Percentiles rank a stretch among this genome's conserved stretches.
Conservation (phyloP, 1,140 invertebrate genomes). For the Melipona quadrifasciata region DNA sequence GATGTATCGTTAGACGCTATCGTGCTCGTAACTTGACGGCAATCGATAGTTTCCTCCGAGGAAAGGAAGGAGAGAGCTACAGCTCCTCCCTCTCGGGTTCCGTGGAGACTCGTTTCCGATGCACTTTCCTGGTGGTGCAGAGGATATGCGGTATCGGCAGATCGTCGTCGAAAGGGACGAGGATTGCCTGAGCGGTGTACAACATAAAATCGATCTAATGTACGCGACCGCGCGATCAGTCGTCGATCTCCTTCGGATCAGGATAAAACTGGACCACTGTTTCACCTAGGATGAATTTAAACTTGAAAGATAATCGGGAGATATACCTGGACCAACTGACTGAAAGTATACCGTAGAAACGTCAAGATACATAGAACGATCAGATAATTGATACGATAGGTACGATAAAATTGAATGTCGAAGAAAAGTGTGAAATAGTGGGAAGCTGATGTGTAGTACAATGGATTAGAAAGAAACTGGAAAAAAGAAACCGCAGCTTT, state of each 20-base stretch:
- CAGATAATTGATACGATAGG: neutral
- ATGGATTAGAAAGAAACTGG: too few species aligned
- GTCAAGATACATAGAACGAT: neutral
- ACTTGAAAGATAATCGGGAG: neutral
- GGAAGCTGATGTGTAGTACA: neutral
- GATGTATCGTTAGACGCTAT: constrained; percentile 36
- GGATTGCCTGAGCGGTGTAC: constrained; percentile 3
- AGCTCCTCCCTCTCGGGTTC: constrained; percentile 21
- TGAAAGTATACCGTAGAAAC: too few species aligned
- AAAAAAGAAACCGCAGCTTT: too few species aligned
- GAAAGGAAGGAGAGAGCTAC: neutral
- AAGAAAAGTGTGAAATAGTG: neutral
- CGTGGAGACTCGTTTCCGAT: constrained; percentile 17
- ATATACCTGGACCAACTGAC: neutral
- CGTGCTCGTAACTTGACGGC: constrained; percentile 28
- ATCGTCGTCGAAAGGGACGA: neutral
- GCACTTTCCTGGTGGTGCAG: constrained; percentile 31
- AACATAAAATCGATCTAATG: neutral
- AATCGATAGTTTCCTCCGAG: constrained; percentile 44
- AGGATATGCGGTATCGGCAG: constrained; percentile 32
- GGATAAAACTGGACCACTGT: neutral
- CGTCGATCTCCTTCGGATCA: neutral
- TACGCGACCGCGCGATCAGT: neutral
- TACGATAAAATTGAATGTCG: neutral
- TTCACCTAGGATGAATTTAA: neutral